These are phyloP conservation scores for Engystomops pustulosus DNA, from an alignment of 2,113 vertebrate genomes.

Conservation along the genomic window DNA sequence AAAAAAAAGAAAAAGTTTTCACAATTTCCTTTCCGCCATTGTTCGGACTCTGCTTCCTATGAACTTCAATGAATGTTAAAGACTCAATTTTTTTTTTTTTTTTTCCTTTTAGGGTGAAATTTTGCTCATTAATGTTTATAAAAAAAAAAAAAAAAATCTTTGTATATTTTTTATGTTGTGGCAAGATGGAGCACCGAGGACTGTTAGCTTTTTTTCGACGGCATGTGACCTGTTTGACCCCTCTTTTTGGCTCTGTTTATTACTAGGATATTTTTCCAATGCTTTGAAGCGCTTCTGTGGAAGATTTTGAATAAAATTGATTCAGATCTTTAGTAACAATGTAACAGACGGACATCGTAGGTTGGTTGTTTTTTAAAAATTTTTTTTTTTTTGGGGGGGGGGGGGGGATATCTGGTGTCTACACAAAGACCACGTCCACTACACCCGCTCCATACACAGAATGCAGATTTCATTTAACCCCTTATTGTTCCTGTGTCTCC, in stretches of 20 bases:
- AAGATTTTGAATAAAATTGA: slow-evolving; percentile 54
- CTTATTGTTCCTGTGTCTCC: too few species aligned
- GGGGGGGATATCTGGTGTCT: too few species aligned
- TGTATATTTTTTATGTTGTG: slow-evolving; percentile 47
- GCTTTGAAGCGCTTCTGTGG: slow-evolving; percentile 51
- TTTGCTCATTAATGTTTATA: slow-evolving; percentile 19
- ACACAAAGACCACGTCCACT: too few species aligned
- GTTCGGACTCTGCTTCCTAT: background rate
- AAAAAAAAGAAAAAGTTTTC: background rate
- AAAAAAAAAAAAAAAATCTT: too few species aligned
- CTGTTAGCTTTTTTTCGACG: slow-evolving; percentile 57
- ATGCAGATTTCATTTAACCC: too few species aligned
- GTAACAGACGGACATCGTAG: slow-evolving; percentile 1
- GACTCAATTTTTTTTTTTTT: background rate
- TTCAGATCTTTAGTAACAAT: slow-evolving; percentile 36
- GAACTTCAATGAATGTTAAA: slow-evolving; percentile 46
- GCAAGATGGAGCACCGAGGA: slow-evolving; percentile 45
- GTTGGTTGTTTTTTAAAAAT: slow-evolving; percentile 8
- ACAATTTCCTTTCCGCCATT: background rate
- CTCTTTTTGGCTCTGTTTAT: slow-evolving; percentile 49
- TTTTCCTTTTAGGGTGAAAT: background rate
- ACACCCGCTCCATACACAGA: too few species aligned
- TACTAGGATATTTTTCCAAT: slow-evolving; percentile 50
- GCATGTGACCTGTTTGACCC: slow-evolving; percentile 45
- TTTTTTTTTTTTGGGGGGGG: too few species aligned